Percentiles rank a stretch among this genome's conserved stretches.
phyloP scores from a whole-genome alignment of 2,888 invertebrate species.

The Crossocerus cetratus region DNA sequence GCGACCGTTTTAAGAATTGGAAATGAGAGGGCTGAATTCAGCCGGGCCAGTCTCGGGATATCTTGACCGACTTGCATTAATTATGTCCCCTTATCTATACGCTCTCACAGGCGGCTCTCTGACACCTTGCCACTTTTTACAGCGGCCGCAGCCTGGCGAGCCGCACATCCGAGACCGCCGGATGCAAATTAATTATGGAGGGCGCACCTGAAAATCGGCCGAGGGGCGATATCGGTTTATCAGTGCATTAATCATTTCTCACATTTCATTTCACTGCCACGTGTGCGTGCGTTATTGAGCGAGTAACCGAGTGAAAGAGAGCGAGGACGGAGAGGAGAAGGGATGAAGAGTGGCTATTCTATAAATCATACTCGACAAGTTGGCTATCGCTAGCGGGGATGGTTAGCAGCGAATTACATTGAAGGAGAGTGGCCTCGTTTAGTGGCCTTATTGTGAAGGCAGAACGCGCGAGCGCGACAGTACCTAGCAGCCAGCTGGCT shows the following conservation, averaged over 20 bases:
- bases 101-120: background rate
- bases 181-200: conserved; percentile 1
- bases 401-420: too few relatives aligned
- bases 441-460: too few relatives aligned
- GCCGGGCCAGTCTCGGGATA: background rate
- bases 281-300: too few relatives aligned
- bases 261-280: too few relatives aligned
- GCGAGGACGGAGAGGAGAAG: too few relatives aligned
- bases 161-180: background rate
- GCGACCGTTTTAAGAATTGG: background rate
- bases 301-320: too few relatives aligned
- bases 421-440: too few relatives aligned
- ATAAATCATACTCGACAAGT: too few relatives aligned
- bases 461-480: too few relatives aligned
- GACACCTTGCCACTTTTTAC: conserved; percentile 1
- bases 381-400: too few relatives aligned
- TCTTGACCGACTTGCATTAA: background rate
- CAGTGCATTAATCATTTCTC: background rate
- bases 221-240: background rate
- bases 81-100: background rate
- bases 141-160: background rate
- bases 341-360: too few relatives aligned
- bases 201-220: background rate
- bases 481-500: background rate
- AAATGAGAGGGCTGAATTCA: background rate